Base-by-base conservation (phyloP, 1,140 invertebrate genomes). In the Drosophila sp. region DNA sequence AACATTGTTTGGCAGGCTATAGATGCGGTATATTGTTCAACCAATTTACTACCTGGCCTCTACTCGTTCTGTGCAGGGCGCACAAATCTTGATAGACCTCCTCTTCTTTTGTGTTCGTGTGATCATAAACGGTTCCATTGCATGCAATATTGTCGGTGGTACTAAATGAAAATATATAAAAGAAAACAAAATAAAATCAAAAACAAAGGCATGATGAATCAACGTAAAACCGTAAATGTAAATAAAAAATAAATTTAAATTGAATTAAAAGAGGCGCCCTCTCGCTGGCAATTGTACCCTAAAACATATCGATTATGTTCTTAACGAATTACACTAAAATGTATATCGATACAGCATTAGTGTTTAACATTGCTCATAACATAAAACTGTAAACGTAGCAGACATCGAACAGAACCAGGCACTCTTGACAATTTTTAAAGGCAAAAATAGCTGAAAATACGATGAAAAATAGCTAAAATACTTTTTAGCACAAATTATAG, bases 81-180 rank as follows among this genome's bases (percentile, higher is more conserved):
- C 92, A 92, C 71, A 92, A 80, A 71, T 92, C 92, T 86, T 92
- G 91, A 72, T 92, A 92, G 54, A 92, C 92, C 71, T 92, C 92
- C 72, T 92, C 92, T 67, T 92, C 92, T 89, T 92, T 92, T 48
- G 89, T 90, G 73, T 92, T 90, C 66, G 80, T 91, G 63, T 91
- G 82, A 71, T 92, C 91, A 71, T 92, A 91, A 79, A 76, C 91
- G 57, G 82, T 84, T 80, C 90, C 90, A 82, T 92, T 91, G 72
- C 86, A 91, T 83, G 79, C 90, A 90, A 83, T 86, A 78, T 91
- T 90, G 70, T 92, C 91, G 73, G 73, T 86, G 58, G 91, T 91
- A 82, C 91, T 92, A 78, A 81, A 78, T 51, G 43, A 80, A 77
- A 76, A 63, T 21, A 59, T 59, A 66, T 34, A 46, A 27, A 34